phyloP scores from a whole-genome alignment of 2,888 invertebrate species.

The Tipula lateralis region DNA sequence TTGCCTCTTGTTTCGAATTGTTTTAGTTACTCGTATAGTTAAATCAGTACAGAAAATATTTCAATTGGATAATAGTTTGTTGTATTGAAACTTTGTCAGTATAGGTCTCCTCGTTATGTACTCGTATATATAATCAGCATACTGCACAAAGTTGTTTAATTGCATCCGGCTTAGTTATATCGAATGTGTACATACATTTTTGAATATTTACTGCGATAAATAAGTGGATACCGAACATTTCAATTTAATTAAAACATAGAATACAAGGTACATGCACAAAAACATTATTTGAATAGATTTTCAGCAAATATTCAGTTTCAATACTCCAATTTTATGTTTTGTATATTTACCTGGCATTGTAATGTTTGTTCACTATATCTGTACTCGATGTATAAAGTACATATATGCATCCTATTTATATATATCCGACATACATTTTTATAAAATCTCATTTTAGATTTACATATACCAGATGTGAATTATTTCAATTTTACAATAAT shows the following conservation, averaged over 20 bases:
- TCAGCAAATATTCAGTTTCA: background rate
- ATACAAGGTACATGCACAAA: background rate
- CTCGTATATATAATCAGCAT: too few relatives aligned
- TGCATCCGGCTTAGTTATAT: background rate
- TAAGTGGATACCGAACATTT: background rate
- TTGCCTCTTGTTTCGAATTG: too few relatives aligned
- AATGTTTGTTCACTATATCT: background rate
- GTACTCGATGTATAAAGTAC: background rate
- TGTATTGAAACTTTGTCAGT: too few relatives aligned
- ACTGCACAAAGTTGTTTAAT: background rate
- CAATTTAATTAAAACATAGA: background rate
- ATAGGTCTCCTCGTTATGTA: too few relatives aligned
- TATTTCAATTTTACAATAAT: background rate
- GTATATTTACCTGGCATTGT: background rate
- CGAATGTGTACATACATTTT: background rate
- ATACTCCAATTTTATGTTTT: background rate
- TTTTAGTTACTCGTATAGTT: too few relatives aligned
- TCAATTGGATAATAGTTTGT: too few relatives aligned
- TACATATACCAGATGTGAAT: background rate
- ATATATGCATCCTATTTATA: background rate
- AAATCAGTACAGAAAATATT: too few relatives aligned
- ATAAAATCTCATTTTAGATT: background rate
- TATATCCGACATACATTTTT: background rate
- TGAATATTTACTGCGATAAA: background rate
- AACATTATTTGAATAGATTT: background rate